These are phyloP conservation scores for Penaeus chinensis DNA, from an alignment of 1,140 invertebrate species.

Conservation along the genomic window DNA sequence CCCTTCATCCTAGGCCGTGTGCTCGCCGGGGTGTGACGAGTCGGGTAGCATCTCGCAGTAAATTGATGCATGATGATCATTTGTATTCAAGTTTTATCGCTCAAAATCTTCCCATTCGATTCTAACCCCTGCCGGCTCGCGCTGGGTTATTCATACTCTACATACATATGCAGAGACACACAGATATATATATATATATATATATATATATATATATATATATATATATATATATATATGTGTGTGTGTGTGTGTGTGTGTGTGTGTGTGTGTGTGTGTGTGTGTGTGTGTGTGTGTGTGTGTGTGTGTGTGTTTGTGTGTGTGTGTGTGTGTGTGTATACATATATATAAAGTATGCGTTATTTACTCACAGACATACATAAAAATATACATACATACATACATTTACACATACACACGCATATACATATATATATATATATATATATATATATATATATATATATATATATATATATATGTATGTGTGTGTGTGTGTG, in stretches of 20 bases:
- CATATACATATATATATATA: neutral
- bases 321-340: neutral
- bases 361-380: conserved; percentile 7
- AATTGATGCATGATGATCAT: conserved; percentile 35
- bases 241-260: neutral
- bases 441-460: too few species aligned
- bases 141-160: too few species aligned
- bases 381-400: conserved; percentile 11
- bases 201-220: neutral
- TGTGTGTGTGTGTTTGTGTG: neutral
- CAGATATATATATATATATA: neutral
- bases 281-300: neutral
- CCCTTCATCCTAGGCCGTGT: too few species aligned
- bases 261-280: neutral
- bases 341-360: too few species aligned
- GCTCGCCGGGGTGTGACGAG: too few species aligned
- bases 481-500: too few species aligned
- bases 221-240: neutral
- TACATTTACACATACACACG: neutral
- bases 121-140: neutral
- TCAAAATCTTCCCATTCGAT: conserved; percentile 30
- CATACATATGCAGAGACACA: neutral
- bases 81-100: conserved; percentile 26
- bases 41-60: neutral
- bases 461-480: too few species aligned